Percentiles rank a stretch among this genome's conserved stretches.
Evolutionary conservation across 2,888 invertebrate genomes (phyloP).

Genomic region (Azorinus chamasolen): DNA sequence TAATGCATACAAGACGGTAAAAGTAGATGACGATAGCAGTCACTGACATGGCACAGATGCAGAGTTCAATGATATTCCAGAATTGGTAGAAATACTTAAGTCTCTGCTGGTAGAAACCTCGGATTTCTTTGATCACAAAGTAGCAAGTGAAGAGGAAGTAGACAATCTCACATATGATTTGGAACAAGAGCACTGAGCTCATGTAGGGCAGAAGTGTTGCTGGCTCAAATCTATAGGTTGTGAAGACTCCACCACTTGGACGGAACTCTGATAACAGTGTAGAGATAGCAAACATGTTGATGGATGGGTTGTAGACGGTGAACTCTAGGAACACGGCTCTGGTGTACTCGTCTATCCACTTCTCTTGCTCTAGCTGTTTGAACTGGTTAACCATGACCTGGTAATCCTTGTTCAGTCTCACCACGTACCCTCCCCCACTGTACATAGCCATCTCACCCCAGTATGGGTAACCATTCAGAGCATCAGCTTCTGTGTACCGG

Average conservation of each 20-base stretch:
- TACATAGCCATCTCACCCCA: slow-evolving; percentile 86
- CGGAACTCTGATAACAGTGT: slow-evolving; percentile 84
- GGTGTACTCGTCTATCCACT: slow-evolving; percentile 87
- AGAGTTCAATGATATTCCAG: slow-evolving; percentile 84
- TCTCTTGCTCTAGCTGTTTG: slow-evolving; percentile 81
- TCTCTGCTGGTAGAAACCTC: slow-evolving; percentile 79
- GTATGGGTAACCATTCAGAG: slow-evolving; percentile 86
- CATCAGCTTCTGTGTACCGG: slow-evolving; percentile 80
- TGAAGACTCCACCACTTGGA: slow-evolving; percentile 82
- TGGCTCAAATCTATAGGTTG: slow-evolving; percentile 84
- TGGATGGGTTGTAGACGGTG: slow-evolving; percentile 87
- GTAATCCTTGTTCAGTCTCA: slow-evolving; percentile 82
- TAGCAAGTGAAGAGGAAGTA: slow-evolving; percentile 83
- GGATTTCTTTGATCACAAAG: slow-evolving; percentile 84
- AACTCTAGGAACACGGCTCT: slow-evolving; percentile 88
- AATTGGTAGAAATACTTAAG: slow-evolving; percentile 82
- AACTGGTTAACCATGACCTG: slow-evolving; percentile 80
- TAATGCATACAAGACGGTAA: slow-evolving; percentile 81
- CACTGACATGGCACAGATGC: slow-evolving; percentile 83
- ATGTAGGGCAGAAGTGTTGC: slow-evolving; percentile 83
- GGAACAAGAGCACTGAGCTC: slow-evolving; percentile 79
- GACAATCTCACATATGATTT: slow-evolving; percentile 81
- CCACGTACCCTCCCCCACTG: slow-evolving; percentile 87
- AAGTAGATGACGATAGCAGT: slow-evolving; percentile 83
- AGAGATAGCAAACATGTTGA: slow-evolving; percentile 84